Percentiles rank a stretch among this genome's conserved stretches.
Conservation (phyloP, 2,113 vertebrate genomes). For the Toxostoma redivivum region DNA sequence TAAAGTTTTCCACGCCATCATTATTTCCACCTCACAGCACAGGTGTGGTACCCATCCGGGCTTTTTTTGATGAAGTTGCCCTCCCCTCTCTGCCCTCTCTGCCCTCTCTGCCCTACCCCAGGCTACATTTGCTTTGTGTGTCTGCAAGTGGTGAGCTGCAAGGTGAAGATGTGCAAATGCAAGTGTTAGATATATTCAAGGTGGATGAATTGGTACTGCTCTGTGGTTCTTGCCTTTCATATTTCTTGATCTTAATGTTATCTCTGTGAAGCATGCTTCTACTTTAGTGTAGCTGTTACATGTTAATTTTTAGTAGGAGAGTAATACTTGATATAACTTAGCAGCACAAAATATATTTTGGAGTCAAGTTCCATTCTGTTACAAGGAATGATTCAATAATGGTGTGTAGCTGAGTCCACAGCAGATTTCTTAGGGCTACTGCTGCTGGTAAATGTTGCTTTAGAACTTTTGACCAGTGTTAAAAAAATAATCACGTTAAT, state of each 20-base stretch:
- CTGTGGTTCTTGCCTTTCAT: background rate
- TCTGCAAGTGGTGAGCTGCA: background rate
- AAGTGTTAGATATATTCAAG: background rate
- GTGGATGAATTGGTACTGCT: background rate
- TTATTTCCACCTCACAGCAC: conserved; percentile 11
- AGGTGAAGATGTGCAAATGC: background rate
- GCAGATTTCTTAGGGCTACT: background rate
- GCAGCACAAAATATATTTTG: background rate
- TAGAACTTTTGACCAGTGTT: background rate
- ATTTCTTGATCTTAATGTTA: background rate
- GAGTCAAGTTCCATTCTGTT: background rate
- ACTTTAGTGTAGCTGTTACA: background rate
- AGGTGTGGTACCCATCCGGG: background rate
- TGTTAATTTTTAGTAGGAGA: background rate
- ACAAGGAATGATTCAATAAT: background rate
- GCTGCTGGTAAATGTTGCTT: background rate
- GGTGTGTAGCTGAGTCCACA: background rate
- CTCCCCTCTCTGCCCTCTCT: background rate
- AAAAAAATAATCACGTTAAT: background rate
- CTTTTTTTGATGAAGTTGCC: background rate
- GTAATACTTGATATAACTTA: background rate
- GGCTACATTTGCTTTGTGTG: background rate
- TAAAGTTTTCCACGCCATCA: background rate
- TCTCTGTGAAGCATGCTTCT: background rate
- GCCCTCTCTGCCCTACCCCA: background rate